These are phyloP conservation scores for Cassiopea xamachana DNA, from an alignment of 30 jellyfish, hydroid and myxozoan species.

Conservation along the genomic window DNA sequence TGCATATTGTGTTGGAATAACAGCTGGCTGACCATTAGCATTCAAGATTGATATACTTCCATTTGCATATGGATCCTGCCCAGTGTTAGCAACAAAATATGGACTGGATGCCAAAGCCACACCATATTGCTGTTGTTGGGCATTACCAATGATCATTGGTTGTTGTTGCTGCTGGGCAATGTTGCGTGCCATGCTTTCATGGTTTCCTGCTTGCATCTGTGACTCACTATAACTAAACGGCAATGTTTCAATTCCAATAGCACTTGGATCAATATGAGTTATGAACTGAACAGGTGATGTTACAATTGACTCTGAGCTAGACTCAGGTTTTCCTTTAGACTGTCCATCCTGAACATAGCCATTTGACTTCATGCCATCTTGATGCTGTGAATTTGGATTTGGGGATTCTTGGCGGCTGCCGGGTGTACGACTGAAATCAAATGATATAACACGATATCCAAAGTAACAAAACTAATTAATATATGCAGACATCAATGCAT, in stretches of 20 bases:
- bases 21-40: conserved; percentile 95
- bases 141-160: conserved; percentile 70
- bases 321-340: conserved; percentile 32
- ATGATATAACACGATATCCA: too few relatives aligned
- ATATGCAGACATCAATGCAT: too few relatives aligned
- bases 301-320: conserved; percentile 73
- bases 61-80: conserved; percentile 94
- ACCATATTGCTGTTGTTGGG: conserved; percentile 92
- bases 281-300: conserved; percentile 95
- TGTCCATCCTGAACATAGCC: conserved; percentile 64
- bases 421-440: conserved; percentile 79
- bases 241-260: conserved; percentile 74
- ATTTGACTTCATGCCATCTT: conserved; percentile 54
- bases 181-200: conserved; percentile 42
- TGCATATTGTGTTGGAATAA: conserved; percentile 98
- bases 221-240: conserved; percentile 69
- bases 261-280: conserved; percentile 66
- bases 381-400: conserved; percentile 71
- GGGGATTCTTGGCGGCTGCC: conserved; percentile 97
- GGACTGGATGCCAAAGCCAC: conserved; percentile 86
- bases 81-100: conserved; percentile 78
- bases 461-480: too few relatives aligned
- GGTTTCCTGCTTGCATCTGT: conserved; percentile 34
- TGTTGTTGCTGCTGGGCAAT: conserved; percentile 88
- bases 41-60: conserved; percentile 91